phyloP scores from a whole-genome alignment of 2,797 vertebrate genomes.

The Limnodromus scolopaceus region DNA sequence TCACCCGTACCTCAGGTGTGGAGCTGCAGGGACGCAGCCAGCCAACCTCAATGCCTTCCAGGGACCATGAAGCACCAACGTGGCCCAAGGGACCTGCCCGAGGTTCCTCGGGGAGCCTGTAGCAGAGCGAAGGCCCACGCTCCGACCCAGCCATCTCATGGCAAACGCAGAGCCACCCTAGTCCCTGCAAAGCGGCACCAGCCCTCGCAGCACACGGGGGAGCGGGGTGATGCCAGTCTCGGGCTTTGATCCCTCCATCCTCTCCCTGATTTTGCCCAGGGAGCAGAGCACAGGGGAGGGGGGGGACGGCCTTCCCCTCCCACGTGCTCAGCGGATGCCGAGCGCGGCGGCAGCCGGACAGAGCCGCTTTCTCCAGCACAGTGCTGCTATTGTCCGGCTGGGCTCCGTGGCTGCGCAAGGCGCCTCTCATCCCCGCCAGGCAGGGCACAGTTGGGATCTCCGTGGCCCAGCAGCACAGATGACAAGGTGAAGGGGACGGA shows the following conservation, averaged over 20 bases:
- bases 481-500: not conserved
- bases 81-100: not conserved
- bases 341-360: not conserved
- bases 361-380: conserved; percentile 34
- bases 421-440: not conserved
- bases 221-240: fast-evolving
- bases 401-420: not conserved
- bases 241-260: too few species aligned
- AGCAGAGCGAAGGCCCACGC: not conserved
- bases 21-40: not conserved
- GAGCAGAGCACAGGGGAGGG: fast-evolving
- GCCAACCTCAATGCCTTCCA: not conserved
- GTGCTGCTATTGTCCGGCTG: not conserved
- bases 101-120: not conserved
- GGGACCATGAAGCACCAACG: fast-evolving
- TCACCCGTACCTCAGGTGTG: fast-evolving
- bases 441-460: not conserved
- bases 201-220: fast-evolving
- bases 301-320: not conserved
- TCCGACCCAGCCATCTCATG: not conserved
- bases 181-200: not conserved
- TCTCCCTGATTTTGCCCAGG: not conserved
- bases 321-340: fast-evolving
- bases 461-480: not conserved
- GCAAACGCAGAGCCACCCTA: fast-evolving